A percentile compares a stretch with the other conserved stretches of the same genome.
These are phyloP conservation scores for Parauchenoglanis ngamensis DNA, from an alignment of 2,797 vertebrate genomes.

Conservation along the genomic window DNA sequence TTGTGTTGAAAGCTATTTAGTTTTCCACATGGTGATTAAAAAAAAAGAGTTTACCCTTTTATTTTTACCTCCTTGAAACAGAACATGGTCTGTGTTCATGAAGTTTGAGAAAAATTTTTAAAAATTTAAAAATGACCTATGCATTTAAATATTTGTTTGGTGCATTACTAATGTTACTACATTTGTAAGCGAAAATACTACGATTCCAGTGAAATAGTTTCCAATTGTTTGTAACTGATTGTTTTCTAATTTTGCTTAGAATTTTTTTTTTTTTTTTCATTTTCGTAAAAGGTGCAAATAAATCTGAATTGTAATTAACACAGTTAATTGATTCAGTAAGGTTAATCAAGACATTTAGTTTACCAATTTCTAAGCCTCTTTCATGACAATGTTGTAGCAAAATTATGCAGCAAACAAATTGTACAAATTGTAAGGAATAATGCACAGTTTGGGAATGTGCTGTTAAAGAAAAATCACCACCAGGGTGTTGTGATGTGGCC, in stretches of 20 bases:
- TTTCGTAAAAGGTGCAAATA: background rate
- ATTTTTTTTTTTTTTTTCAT: background rate
- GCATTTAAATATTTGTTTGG: background rate
- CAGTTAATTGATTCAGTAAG: background rate
- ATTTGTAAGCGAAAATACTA: background rate
- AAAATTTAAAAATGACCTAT: background rate
- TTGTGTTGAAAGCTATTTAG: background rate
- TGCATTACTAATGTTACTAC: background rate
- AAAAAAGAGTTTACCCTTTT: background rate
- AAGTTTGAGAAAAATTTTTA: background rate
- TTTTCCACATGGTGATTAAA: background rate
- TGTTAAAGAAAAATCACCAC: background rate
- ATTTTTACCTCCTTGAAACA: background rate
- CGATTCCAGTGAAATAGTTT: background rate
- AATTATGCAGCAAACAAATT: background rate
- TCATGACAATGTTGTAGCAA: background rate
- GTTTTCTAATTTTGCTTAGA: background rate
- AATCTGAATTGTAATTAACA: background rate
- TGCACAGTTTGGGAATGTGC: background rate
- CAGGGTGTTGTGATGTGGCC: background rate
- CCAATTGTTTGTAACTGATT: background rate
- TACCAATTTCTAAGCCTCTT: background rate
- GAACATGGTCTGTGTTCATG: background rate
- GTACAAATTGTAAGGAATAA: background rate
- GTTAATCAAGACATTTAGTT: background rate